phyloP scores from a whole-genome alignment of 2,888 invertebrate species.

The Mesorhabditis belari region DNA sequence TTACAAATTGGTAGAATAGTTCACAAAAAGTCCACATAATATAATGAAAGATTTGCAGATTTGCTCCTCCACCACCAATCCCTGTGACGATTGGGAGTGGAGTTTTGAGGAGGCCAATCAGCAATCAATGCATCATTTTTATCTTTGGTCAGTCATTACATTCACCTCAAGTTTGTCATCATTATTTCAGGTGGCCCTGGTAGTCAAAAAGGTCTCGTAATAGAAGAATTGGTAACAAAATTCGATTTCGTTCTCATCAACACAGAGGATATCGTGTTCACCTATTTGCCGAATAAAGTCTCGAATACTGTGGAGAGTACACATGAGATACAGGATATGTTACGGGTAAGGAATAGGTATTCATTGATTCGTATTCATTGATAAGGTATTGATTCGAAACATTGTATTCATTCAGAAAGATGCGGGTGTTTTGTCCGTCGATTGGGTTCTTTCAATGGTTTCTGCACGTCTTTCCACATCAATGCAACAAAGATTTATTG shows the following conservation, averaged over 20 bases:
- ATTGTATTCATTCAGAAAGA: conserved; percentile 32
- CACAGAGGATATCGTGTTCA: conserved; percentile 49
- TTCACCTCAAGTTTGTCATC: neutral
- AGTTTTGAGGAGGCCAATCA: conserved; percentile 6
- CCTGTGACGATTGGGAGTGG: conserved; percentile 23
- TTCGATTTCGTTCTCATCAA: conserved; percentile 44
- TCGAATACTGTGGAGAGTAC: conserved; percentile 38
- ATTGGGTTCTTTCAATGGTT: conserved; percentile 50
- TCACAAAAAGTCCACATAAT: too few species aligned
- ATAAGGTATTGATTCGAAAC: neutral
- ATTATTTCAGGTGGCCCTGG: conserved; percentile 49
- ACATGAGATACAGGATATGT: conserved; percentile 40
- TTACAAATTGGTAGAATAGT: too few species aligned
- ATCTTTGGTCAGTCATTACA: conserved; percentile 37
- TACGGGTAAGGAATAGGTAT: conserved; percentile 22
- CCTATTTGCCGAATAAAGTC: conserved; percentile 47
- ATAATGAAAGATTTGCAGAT: too few species aligned
- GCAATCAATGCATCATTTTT: conserved; percentile 32
- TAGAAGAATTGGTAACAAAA: conserved; percentile 45
- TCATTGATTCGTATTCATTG: neutral
- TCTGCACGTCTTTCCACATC: conserved; percentile 36
- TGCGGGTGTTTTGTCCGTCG: conserved; percentile 39
- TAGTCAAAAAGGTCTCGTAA: conserved; percentile 48
- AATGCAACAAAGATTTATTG: conserved; percentile 31
- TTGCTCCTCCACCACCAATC: conserved; percentile 25